Percentiles rank a stretch among this genome's conserved stretches.
phyloP scores from a whole-genome alignment of 1,140 invertebrate genomes.

The Drosophila ogumai region DNA sequence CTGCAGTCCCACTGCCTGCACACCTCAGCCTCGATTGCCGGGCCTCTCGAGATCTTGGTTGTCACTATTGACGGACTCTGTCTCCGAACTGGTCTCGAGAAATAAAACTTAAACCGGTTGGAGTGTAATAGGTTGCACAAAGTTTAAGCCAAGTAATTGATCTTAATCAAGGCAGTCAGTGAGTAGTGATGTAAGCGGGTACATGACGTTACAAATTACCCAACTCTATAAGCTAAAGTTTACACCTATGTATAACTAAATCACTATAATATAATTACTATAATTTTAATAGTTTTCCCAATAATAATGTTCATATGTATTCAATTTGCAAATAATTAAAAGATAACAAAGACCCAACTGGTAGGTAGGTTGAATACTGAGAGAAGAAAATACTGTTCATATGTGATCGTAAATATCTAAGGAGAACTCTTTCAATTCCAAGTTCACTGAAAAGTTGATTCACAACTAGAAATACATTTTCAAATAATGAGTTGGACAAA shows the following conservation, averaged over 20 bases:
- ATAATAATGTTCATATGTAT: no score
- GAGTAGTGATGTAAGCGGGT: conserved; percentile 21
- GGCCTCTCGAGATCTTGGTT: conserved; percentile 1
- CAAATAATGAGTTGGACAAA: no score
- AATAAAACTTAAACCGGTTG: conserved; percentile 29
- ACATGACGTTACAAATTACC: conserved; percentile 8
- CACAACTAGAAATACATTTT: no score
- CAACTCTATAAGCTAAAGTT: neutral
- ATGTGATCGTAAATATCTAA: no score
- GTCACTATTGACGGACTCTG: conserved; percentile 53
- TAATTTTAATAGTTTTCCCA: no score
- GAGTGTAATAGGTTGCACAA: conserved; percentile 28
- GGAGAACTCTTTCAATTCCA: no score
- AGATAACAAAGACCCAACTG: no score
- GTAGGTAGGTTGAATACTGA: no score
- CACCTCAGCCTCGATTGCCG: conserved; percentile 8
- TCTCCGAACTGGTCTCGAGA: conserved; percentile 39
- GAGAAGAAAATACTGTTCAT: no score
- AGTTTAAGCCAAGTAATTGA: conserved; percentile 34
- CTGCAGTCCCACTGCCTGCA: conserved; percentile 16
- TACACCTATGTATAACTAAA: neutral
- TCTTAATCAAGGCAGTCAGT: conserved; percentile 43
- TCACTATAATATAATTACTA: no score
- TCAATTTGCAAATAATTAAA: no score
- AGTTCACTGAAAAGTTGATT: no score